These are phyloP conservation scores for Parotocinclus haroldoi DNA, from an alignment of 2,797 vertebrate genomes.

Conservation along the genomic window DNA sequence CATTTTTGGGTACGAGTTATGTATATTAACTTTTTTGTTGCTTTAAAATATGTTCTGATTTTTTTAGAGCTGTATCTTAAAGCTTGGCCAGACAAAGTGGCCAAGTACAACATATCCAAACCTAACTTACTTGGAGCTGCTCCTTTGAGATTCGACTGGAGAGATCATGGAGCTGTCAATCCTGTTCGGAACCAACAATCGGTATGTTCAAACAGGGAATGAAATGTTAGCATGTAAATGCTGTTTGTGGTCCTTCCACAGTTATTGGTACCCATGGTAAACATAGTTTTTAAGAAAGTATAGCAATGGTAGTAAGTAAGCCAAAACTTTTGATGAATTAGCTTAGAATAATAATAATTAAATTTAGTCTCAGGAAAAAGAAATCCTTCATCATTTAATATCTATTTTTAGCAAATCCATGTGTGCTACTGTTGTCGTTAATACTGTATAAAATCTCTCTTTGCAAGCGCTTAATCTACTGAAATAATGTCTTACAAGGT, in stretches of 20 bases:
- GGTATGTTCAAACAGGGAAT: conserved; percentile 63
- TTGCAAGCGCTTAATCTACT: too few relatives aligned
- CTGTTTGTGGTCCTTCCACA: background rate
- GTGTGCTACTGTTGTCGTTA: too few relatives aligned
- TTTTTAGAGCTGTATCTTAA: conserved; percentile 77
- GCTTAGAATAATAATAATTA: too few relatives aligned
- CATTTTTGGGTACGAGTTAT: background rate
- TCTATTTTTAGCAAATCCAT: too few relatives aligned
- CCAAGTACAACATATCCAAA: conserved; percentile 57
- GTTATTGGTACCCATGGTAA: too few relatives aligned
- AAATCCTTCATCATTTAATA: too few relatives aligned
- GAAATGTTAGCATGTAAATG: background rate
- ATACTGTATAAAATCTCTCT: too few relatives aligned
- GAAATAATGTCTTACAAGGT: too few relatives aligned
- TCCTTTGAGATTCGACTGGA: conserved; percentile 87
- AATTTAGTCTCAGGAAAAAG: too few relatives aligned
- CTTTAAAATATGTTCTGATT: background rate
- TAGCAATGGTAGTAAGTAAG: too few relatives aligned
- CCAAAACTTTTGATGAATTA: too few relatives aligned
- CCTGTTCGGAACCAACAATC: conserved; percentile 81
- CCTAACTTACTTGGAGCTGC: conserved; percentile 31
- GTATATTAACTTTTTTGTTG: background rate
- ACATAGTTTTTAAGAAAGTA: too few relatives aligned
- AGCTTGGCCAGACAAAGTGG: conserved; percentile 62
- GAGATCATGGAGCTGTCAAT: conserved; percentile 78